Evolutionary conservation across 1,140 invertebrate species (phyloP).

Genomic region (Lepidurus couesii): DNA sequence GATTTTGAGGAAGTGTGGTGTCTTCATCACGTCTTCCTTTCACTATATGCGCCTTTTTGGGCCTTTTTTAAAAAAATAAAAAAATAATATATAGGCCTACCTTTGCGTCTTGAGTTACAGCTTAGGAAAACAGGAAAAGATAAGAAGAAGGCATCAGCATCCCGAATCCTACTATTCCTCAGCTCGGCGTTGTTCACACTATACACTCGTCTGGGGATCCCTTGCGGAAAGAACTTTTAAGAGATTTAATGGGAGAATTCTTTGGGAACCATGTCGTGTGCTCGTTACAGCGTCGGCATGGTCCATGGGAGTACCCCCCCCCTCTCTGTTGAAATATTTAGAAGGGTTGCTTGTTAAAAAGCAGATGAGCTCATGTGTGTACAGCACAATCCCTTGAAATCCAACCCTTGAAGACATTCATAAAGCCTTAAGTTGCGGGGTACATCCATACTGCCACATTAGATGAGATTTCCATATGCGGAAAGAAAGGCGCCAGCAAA

Average conservation of each 20-base stretch:
- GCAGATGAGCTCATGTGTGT: slow-evolving; percentile 15
- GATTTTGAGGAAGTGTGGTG: neutral
- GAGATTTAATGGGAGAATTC: neutral
- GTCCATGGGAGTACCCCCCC: neutral
- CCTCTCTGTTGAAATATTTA: neutral
- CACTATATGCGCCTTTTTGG: neutral
- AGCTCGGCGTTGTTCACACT: neutral
- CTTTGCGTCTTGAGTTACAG: neutral
- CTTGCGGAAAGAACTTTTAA: neutral
- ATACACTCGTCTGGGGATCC: neutral
- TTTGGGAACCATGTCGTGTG: neutral
- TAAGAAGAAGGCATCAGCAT: neutral
- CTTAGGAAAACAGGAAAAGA: slow-evolving; percentile 4
- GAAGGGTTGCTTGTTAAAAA: slow-evolving; percentile 22
- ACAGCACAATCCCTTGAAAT: slow-evolving; percentile 9
- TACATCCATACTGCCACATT: neutral
- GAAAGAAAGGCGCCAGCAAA: no score
- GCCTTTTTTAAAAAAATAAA: neutral
- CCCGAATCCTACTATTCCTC: neutral
- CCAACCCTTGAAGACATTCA: neutral
- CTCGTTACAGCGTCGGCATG: slow-evolving; percentile 1
- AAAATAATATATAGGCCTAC: neutral
- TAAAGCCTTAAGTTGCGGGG: neutral
- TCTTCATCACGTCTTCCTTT: neutral
- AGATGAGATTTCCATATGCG: slow-evolving; percentile 20